phyloP scores from a whole-genome alignment of 1,140 invertebrate genomes.

The Philotrypesis tridentata region DNA sequence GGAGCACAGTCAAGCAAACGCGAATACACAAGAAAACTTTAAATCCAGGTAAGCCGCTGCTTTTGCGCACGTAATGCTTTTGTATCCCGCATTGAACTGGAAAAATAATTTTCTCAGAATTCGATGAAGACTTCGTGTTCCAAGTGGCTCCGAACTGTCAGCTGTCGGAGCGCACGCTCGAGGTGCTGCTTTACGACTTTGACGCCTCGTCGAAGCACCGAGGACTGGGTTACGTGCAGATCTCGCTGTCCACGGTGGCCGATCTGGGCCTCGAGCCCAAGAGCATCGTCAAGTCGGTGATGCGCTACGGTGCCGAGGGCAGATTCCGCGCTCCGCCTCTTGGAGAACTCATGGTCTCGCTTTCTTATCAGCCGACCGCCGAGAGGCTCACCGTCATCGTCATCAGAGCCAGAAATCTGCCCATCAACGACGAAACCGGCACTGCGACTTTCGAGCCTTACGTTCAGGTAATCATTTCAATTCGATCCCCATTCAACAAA shows the following conservation, averaged over 20 bases:
- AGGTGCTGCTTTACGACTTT: constrained; percentile 78
- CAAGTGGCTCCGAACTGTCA: constrained; percentile 78
- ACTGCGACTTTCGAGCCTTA: constrained; percentile 82
- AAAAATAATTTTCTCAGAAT: constrained; percentile 68
- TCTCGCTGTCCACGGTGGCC: constrained; percentile 72
- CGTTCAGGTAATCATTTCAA: constrained; percentile 78
- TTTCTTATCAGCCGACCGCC: constrained; percentile 86
- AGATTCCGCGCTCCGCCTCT: constrained; percentile 69
- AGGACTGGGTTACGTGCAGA: constrained; percentile 75
- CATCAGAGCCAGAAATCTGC: constrained; percentile 86
- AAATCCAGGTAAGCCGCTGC: constrained; percentile 74
- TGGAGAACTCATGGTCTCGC: constrained; percentile 88
- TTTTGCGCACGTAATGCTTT: neutral
- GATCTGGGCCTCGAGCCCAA: constrained; percentile 65
- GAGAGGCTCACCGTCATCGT: constrained; percentile 87
- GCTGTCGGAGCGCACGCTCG: constrained; percentile 73
- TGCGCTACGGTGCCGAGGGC: constrained; percentile 60
- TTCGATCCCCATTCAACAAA: too few species aligned
- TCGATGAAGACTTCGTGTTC: constrained; percentile 82
- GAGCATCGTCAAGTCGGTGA: constrained; percentile 57
- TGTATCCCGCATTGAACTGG: too few species aligned
- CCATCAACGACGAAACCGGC: constrained; percentile 74
- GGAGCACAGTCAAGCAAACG: constrained; percentile 78
- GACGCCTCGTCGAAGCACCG: constrained; percentile 80
- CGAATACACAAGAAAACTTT: constrained; percentile 79